Percentiles rank a stretch among this genome's conserved stretches.
phyloP scores from a whole-genome alignment of 2,888 invertebrate genomes.

The Drosophila sordidapex region DNA sequence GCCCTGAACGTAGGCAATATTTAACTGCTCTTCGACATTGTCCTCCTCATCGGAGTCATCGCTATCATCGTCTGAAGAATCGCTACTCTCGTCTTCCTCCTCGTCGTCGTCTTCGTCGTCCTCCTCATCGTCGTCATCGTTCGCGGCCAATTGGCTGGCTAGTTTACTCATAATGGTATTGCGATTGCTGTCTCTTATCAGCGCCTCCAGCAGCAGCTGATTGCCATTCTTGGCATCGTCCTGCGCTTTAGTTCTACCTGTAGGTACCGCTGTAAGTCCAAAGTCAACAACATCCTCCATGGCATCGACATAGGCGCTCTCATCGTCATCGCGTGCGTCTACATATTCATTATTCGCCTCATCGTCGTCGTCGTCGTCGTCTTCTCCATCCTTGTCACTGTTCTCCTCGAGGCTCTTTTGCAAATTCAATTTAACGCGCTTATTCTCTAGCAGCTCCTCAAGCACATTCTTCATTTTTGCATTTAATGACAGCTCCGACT shows the following conservation, averaged over 20 bases:
- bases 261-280: conserved; percentile 38
- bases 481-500: conserved; percentile 83
- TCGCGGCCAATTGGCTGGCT: conserved; percentile 60
- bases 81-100: conserved; percentile 75
- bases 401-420: conserved; percentile 84
- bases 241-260: conserved; percentile 37
- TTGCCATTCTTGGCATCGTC: conserved; percentile 80
- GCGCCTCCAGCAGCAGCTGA: conserved; percentile 78
- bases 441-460: conserved; percentile 84
- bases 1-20: conserved; percentile 80
- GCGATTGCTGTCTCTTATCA: conserved; percentile 81
- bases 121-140: conserved; percentile 57
- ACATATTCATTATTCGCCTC: conserved; percentile 65
- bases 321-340: conserved; percentile 67
- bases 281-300: conserved; percentile 77
- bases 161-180: conserved; percentile 77
- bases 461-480: conserved; percentile 86
- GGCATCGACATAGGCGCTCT: conserved; percentile 70
- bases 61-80: conserved; percentile 71
- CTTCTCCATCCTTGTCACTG: conserved; percentile 60
- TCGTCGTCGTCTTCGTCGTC: conserved; percentile 73
- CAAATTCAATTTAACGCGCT: conserved; percentile 85
- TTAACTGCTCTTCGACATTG: conserved; percentile 66
- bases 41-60: conserved; percentile 76
- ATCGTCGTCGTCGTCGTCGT: conserved; percentile 52